These are phyloP conservation scores for Anguilla obscura DNA, from an alignment of 2,797 vertebrate genomes.

Conservation along the genomic window DNA sequence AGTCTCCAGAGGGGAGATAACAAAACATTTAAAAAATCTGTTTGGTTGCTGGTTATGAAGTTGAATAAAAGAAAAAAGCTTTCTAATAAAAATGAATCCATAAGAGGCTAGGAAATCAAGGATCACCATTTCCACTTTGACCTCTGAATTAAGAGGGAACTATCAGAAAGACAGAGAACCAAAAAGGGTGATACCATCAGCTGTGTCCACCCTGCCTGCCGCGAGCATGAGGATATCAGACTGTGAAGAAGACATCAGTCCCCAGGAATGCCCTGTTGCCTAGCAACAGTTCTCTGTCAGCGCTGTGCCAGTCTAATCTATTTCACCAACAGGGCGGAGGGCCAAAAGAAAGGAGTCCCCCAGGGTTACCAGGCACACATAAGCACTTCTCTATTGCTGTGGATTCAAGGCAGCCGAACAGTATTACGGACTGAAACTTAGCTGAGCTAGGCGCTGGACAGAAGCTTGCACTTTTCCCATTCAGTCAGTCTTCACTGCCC, in stretches of 20 bases:
- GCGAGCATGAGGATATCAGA: not conserved
- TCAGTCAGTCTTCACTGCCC: not conserved
- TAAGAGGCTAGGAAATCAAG: not conserved
- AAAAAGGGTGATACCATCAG: not conserved
- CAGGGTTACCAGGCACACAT: constrained; percentile 42
- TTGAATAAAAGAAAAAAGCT: not conserved
- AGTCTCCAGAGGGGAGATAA: constrained; percentile 25
- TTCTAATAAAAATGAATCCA: not conserved
- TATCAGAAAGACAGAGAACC: not conserved
- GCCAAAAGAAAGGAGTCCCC: constrained; percentile 41
- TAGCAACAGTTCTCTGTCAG: constrained; percentile 58
- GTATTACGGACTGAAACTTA: not conserved
- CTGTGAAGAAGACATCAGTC: constrained; percentile 27
- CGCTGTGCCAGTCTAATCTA: constrained; percentile 34
- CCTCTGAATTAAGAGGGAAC: not conserved
- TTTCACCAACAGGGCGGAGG: constrained; percentile 36
- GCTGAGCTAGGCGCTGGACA: not conserved
- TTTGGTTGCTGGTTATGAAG: not conserved
- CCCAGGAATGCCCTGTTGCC: constrained; percentile 57
- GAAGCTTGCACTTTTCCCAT: not conserved
- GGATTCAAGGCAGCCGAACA: not conserved
- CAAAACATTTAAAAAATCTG: not conserved
- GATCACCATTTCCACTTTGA: too few species aligned
- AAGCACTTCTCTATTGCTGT: constrained; percentile 3
- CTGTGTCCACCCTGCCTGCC: not conserved